Base-by-base conservation (phyloP, 2,888 invertebrate species). In the Idaea biselata region DNA sequence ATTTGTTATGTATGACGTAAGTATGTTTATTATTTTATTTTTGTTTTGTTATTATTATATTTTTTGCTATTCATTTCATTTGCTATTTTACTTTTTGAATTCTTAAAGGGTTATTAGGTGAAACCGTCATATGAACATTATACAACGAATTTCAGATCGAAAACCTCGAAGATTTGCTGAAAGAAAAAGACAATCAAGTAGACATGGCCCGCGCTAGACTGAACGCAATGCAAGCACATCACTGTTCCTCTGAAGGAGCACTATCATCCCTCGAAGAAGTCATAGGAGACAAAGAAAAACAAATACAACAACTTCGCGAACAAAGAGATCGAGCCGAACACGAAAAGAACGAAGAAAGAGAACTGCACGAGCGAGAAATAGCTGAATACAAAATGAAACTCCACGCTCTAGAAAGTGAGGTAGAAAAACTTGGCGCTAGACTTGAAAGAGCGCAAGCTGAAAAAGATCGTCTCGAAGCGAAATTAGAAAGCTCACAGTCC, bases 141-240 rank as follows among this genome's bases (percentile, higher is more conserved):
- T 44, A 11, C 8, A 44, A 44, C 44, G 11, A 44, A 44, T 91
- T 91, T 75, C 87, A 99, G 98, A 97, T 99, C 82, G 99, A 99
- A 92, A 99, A 98, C 86, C 93, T 99, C 70, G 99, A 99, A 93
- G 99, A 99, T 82, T 93, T 98, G 61, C 93, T 99, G 60, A 98
- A 98, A 89, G 99, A 99, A 85, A 99, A 99, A 91, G 99, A 99
- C 84, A 98, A 98, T 88, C 99, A 99, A 93, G 97, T 99, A 62
- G 98, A 98, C 78, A 97, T 98, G 96, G 97, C 98, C 1, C 93
- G 98, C 72, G 97, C 97, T 44, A 94, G 98, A 73, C 88, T 97
- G 60, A 97, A 97, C 59, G 97, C 98, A 65, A 97, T 98, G 95
- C 98, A 98, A 93, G 97, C 97, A 16, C 98, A 98, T 81, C 97